Base-by-base conservation (phyloP, 1,140 invertebrate genomes). In the Lanistes nyassanus region DNA sequence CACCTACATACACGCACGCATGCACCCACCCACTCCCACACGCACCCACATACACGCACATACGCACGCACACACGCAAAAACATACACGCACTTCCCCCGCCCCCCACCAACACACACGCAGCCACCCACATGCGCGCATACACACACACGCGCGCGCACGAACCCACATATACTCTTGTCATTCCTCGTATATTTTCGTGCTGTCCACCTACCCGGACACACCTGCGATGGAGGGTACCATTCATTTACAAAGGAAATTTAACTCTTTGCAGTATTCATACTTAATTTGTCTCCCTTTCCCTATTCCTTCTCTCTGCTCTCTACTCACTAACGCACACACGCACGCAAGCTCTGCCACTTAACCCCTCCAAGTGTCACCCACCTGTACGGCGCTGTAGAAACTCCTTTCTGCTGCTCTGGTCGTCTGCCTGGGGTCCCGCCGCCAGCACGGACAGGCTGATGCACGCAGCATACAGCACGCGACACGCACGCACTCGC, bases 321-420 rank as follows among this genome's bases (percentile, higher is more conserved):
- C n/a, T n/a, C 6, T 6, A 65, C 23, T 29, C 23, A 34, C 62
- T 29, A 29, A 31, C 62, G 36, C 62, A 31, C 62, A 29, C 2
- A 65, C n/a, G 37, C 62, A 34, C 19, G 37, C 23, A 55, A 6
- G 34, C 42, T 64, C 69, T 69, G 78, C 68, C 67, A 70, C n/a
- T 60, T 93, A 26, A 97, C 98, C 90, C 97, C 98, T 92, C 96
- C 68, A 70, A 26, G n/a, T 72, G 70, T 21, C 16, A 62, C 70
- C 70, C 70, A 72, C 70, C 70, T 72, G 70, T 72, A 60, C 70
- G 55, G 16, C 37, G 55, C 55, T 72, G 70, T 39, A 72, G 1
- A 11, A 60, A 11, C 29, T 60, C 36, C 6, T 34, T 72, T 23
- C 56, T 55, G 3, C 0, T 19, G 39, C 2, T 4, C 23, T 36